Conservation (phyloP, 2,797 vertebrate genomes). For the Melanotaenia maccullochi region DNA sequence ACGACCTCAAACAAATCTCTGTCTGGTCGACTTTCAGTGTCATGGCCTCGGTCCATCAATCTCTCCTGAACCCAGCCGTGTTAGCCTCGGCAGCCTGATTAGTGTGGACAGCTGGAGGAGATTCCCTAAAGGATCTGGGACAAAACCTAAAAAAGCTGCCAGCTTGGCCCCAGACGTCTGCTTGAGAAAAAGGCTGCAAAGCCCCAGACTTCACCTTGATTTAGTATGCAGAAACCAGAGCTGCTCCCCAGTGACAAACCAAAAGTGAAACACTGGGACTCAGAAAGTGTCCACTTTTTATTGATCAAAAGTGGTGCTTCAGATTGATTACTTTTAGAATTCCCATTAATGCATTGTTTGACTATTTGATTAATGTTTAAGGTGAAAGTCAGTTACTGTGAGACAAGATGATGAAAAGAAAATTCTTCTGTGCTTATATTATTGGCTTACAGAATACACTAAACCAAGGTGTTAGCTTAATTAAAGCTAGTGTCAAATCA, state of each 20-base stretch:
- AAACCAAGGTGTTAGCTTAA: no score
- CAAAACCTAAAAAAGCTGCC: conserved; percentile 44
- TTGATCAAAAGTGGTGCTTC: background rate
- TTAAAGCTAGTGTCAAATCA: no score
- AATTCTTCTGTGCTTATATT: no score
- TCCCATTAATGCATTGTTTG: background rate
- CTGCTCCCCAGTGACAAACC: background rate
- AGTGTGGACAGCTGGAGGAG: conserved; percentile 40
- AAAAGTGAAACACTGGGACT: conserved; percentile 12
- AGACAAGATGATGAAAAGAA: no score
- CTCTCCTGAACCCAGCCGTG: conserved; percentile 22
- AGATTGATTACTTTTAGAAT: conserved; percentile 19
- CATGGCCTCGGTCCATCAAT: conserved; percentile 20
- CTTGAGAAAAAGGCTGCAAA: conserved; percentile 26
- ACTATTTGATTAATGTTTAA: background rate
- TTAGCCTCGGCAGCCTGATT: conserved; percentile 47
- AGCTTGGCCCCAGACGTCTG: conserved; percentile 40
- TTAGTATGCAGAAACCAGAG: conserved; percentile 32
- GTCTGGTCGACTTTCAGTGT: conserved; percentile 20
- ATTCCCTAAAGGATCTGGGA: conserved; percentile 62
- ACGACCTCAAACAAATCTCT: background rate
- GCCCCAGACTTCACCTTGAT: conserved; percentile 41
- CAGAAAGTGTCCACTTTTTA: background rate
- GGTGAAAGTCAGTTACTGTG: no score
- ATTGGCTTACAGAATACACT: no score